phyloP scores from a whole-genome alignment of 1,140 invertebrate genomes.

The Camponotus pennsylvanicus region DNA sequence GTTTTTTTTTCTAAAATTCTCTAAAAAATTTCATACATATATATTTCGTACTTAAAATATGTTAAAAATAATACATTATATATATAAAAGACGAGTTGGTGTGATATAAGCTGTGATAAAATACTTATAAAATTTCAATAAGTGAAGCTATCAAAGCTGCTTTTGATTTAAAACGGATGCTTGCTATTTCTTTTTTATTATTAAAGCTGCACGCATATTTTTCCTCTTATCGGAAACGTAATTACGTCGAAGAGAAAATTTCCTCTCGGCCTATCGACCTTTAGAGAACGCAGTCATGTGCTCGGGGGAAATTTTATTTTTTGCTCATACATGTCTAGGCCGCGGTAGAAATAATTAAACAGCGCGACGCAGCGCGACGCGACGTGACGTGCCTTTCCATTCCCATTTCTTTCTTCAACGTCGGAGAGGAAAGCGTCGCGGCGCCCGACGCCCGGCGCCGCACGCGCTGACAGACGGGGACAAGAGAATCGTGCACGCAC shows the following conservation, averaged over 20 bases:
- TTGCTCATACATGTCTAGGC: neutral
- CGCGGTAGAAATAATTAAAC: slow-evolving; percentile 49
- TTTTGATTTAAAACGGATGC: neutral
- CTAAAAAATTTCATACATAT: neutral
- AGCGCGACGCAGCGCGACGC: neutral
- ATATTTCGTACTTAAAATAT: too few relatives aligned
- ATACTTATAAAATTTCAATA: neutral
- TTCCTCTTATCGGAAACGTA: neutral
- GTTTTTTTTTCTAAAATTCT: neutral
- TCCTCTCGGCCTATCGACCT: neutral
- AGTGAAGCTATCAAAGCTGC: neutral
- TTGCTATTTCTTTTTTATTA: neutral
- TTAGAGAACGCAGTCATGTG: neutral
- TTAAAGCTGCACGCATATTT: neutral
- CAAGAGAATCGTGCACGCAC: slow-evolving; percentile 22
- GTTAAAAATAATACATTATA: neutral
- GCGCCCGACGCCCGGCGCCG: slow-evolving; percentile 57
- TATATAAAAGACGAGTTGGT: too few relatives aligned
- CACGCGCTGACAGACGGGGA: slow-evolving; percentile 46
- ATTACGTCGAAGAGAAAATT: slow-evolving; percentile 4
- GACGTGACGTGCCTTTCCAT: neutral
- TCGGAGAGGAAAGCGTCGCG: slow-evolving; percentile 16
- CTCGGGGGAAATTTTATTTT: slow-evolving; percentile 27
- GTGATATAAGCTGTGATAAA: too few relatives aligned
- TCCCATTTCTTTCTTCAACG: slow-evolving; percentile 30